These are phyloP conservation scores for Podilymbus podiceps DNA, from an alignment of 2,113 vertebrate genomes.

Conservation along the genomic window DNA sequence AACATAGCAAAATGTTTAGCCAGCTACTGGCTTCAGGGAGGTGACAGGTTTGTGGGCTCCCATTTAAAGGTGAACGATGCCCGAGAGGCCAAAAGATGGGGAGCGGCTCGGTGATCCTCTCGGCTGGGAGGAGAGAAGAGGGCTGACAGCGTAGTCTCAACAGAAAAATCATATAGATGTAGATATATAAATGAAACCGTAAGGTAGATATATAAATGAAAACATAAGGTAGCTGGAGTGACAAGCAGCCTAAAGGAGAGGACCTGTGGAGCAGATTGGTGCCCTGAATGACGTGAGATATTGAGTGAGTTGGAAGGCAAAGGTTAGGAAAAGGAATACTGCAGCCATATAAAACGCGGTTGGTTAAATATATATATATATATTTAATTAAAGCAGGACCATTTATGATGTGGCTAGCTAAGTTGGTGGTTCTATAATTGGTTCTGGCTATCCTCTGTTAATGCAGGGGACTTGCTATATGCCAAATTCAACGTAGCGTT, in stretches of 20 bases:
- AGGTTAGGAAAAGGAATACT: background rate
- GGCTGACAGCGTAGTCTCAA: background rate
- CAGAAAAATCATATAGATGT: background rate
- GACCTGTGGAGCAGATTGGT: background rate
- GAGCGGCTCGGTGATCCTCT: background rate
- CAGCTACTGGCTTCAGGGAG: accelerated
- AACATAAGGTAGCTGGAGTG: background rate
- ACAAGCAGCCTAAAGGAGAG: background rate
- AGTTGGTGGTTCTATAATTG: background rate
- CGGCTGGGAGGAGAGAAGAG: background rate
- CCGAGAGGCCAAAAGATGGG: background rate
- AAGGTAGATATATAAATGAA: background rate
- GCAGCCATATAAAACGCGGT: background rate
- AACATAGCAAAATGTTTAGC: background rate
- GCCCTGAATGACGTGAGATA: background rate
- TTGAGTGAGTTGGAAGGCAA: background rate
- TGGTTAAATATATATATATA: background rate
- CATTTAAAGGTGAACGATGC: background rate
- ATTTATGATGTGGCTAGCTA: background rate
- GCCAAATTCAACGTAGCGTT: background rate
- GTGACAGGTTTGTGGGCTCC: background rate
- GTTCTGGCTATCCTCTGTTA: background rate
- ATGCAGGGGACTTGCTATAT: background rate
- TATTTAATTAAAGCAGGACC: background rate
- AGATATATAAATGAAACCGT: background rate